Base-by-base conservation (phyloP, 2,113 vertebrate species). In the Procavia capensis region DNA sequence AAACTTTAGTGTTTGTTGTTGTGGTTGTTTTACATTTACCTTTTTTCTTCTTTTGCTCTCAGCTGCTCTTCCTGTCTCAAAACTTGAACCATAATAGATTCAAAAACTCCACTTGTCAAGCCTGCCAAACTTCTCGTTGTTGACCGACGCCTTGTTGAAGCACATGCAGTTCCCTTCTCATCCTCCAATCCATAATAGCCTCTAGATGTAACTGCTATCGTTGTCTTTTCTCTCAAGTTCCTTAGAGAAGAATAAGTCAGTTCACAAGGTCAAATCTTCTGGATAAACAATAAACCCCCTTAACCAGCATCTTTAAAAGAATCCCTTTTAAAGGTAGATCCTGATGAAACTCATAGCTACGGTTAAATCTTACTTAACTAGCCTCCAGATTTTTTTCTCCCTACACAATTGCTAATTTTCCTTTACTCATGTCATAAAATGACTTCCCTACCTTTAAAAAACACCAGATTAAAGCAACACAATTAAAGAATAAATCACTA, bases 71-170 rank as follows among this genome's bases (percentile, higher is more conserved):
- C 99, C 97, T 99, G 98, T 95, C 99, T 98, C 87, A 99, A 97
- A 96, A 98, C 98, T 98, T 99, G 99, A 96, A 99, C 99, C 99
- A 99, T 99, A 96, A 99, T 68, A 94, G 99, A 99, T 96, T 99
- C 99, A 88, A 99, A 99, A 83, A 98, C 97, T 88, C 99, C 99
- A 57, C 99, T 98, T 86, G 99, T 99, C 96, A 99, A 98, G 80
- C 99, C 98, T 78, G 98, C 98, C 98, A 99, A 98, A 98, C 97
- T 99, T 91, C 99, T 99, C 70, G 99, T 98, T 1, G 97, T 98
- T 50, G 99, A 98, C 90, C 99, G 99, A 70, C 99, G 99, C 95
- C 99, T 99, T 31, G 99, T 99, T 91, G 99, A 99, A 93, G 99
- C 98, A 85, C 98, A 99, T 43, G 98, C 97, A 59, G 98, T 91